phyloP scores from a whole-genome alignment of 1,140 invertebrate species.

The Argopecten irradians region DNA sequence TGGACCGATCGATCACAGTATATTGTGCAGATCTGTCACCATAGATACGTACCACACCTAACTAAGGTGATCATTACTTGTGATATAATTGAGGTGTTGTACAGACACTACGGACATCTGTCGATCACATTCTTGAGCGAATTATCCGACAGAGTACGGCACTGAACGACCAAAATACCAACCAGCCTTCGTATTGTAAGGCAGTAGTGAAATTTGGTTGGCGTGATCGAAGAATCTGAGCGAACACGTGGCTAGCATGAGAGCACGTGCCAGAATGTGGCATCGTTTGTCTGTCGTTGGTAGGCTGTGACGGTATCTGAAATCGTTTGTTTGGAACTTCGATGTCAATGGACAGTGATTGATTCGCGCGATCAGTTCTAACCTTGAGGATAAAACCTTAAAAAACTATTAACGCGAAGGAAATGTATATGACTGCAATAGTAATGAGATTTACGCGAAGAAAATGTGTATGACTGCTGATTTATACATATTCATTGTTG shows the following conservation, averaged over 20 bases:
- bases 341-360: not conserved
- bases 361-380: not conserved
- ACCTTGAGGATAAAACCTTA: too few relatives aligned
- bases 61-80: not conserved
- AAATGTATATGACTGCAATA: too few relatives aligned
- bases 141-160: not conserved
- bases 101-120: not conserved
- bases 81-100: not conserved
- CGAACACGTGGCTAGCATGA: not conserved
- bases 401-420: too few relatives aligned
- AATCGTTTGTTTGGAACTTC: not conserved
- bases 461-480: too few relatives aligned
- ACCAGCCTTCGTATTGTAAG: too few relatives aligned
- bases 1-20: not conserved
- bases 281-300: too few relatives aligned
- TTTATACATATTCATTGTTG: too few relatives aligned
- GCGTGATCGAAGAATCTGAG: not conserved
- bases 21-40: not conserved
- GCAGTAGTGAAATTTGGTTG: not conserved
- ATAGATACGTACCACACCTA: not conserved
- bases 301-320: not conserved
- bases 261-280: not conserved
- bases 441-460: too few relatives aligned
- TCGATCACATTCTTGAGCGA: not conserved
- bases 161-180: not conserved